Conservation (phyloP, 2,113 vertebrate genomes). For the Bujurquina vittata region DNA sequence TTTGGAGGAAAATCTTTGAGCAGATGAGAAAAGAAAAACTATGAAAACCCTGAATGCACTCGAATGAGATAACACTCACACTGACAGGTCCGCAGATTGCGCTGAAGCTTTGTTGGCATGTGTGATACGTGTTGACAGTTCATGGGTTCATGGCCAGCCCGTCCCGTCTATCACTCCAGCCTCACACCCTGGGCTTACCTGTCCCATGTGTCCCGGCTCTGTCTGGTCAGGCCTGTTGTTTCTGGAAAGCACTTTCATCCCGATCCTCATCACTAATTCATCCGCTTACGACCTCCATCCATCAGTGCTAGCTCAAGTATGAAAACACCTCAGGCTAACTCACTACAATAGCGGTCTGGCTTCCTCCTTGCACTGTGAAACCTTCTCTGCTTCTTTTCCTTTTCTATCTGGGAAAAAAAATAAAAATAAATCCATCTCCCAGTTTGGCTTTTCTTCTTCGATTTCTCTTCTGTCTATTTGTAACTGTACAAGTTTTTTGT, state of each 20-base stretch:
- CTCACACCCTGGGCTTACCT: constrained; percentile 14
- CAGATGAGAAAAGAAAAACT: background rate
- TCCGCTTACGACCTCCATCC: constrained; percentile 71
- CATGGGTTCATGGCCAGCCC: constrained; percentile 14
- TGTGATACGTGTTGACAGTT: constrained; percentile 30
- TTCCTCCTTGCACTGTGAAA: constrained; percentile 26
- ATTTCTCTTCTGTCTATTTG: constrained; percentile 5
- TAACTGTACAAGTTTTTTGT: constrained; percentile 13
- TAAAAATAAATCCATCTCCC: background rate
- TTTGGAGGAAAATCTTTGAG: background rate
- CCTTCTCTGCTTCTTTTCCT: constrained; percentile 11
- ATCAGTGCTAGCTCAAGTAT: constrained; percentile 72
- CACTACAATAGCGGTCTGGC: constrained; percentile 41
- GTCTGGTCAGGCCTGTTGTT: constrained; percentile 61
- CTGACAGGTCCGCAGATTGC: constrained; percentile 13
- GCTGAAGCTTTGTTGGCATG: background rate
- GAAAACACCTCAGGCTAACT: constrained; percentile 75
- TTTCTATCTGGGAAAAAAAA: background rate
- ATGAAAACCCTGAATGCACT: background rate
- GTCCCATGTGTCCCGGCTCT: constrained; percentile 49
- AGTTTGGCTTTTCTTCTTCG: background rate
- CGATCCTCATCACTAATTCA: constrained; percentile 81
- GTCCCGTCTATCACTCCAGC: constrained; percentile 33
- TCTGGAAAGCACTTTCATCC: constrained; percentile 74
- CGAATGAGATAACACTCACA: background rate